A percentile compares a stretch with the other conserved stretches of the same genome.
phyloP scores from a whole-genome alignment of 2,888 invertebrate species.

The Melitaea athalia region DNA sequence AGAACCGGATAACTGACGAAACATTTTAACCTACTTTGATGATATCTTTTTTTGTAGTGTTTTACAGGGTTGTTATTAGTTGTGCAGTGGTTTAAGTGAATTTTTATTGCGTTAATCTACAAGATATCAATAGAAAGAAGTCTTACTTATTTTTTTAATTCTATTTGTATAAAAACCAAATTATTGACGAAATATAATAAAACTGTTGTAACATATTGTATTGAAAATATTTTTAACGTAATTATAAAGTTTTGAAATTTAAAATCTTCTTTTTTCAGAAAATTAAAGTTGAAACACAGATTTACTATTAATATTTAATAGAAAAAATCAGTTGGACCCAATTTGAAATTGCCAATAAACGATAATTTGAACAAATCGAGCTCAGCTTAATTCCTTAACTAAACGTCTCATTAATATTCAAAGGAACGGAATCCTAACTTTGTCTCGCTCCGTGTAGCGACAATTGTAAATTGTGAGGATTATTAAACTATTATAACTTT shows the following conservation, averaged over 20 bases:
- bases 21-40: not conserved
- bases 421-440: not conserved
- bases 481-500: not conserved
- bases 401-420: slow-evolving; percentile 4
- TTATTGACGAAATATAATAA: too few species aligned
- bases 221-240: not conserved
- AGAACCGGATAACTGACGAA: not conserved
- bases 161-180: too few species aligned
- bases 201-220: not conserved
- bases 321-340: not conserved
- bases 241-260: too few species aligned
- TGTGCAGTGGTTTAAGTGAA: too few species aligned
- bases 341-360: not conserved
- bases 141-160: too few species aligned
- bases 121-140: too few species aligned
- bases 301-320: too few species aligned
- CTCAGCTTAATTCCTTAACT: not conserved
- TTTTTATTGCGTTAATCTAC: too few species aligned
- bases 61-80: too few species aligned
- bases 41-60: not conserved
- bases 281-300: too few species aligned
- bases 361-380: not conserved
- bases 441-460: not conserved
- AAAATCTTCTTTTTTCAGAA: not conserved
- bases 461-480: not conserved